Conservation (phyloP, 2,888 invertebrate genomes). For the Apodemia hepburni region DNA sequence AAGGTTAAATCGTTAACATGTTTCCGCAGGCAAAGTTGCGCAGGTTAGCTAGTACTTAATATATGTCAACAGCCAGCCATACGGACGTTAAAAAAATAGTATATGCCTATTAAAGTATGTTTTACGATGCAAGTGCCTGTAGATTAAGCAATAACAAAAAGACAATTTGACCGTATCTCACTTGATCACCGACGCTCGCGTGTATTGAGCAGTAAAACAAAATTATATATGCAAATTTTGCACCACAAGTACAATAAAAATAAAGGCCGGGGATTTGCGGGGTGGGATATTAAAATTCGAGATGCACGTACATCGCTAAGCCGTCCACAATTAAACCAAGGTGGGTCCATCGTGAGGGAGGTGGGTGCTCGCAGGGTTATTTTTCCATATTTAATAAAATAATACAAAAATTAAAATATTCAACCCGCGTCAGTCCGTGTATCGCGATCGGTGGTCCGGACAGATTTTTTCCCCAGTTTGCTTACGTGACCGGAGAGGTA, state of each 20-base stretch:
- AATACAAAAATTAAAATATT: slow-evolving; percentile 72
- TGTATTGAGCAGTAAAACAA: slow-evolving; percentile 31
- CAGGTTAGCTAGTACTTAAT: too few relatives aligned
- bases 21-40: too few relatives aligned
- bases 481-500: slow-evolving; percentile 66
- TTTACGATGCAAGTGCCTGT: background rate
- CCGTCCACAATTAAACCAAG: slow-evolving; percentile 45
- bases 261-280: slow-evolving; percentile 51
- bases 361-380: slow-evolving; percentile 40
- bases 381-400: slow-evolving; percentile 67
- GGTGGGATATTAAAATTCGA: slow-evolving; percentile 66
- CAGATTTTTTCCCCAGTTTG: slow-evolving; percentile 63
- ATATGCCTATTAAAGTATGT: background rate
- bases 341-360: slow-evolving; percentile 47
- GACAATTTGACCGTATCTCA: slow-evolving; percentile 8
- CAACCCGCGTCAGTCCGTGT: slow-evolving; percentile 62
- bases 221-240: slow-evolving; percentile 49
- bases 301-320: slow-evolving; percentile 45
- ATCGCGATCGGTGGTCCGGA: slow-evolving; percentile 72
- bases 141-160: background rate
- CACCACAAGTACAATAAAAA: slow-evolving; percentile 62
- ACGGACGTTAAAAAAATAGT: background rate
- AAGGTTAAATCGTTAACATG: too few relatives aligned
- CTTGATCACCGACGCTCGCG: slow-evolving; percentile 19
- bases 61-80: too few relatives aligned